Percentiles rank a stretch among this genome's conserved stretches.
Evolutionary conservation across 1,140 invertebrate genomes (phyloP).

Genomic region (Formica exsecta): DNA sequence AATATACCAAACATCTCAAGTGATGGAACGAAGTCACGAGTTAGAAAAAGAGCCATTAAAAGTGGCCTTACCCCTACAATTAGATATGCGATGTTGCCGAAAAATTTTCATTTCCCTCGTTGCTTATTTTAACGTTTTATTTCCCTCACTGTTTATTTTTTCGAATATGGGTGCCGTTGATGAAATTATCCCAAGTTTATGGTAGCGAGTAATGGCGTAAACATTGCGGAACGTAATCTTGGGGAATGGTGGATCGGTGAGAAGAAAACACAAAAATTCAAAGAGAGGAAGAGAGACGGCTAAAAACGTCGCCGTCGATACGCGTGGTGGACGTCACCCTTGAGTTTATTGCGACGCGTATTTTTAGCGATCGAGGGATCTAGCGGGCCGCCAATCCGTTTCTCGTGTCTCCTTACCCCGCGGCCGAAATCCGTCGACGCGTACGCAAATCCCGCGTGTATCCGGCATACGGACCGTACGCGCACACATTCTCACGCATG

Average conservation of each 20-base stretch:
- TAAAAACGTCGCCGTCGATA: constrained; percentile 72
- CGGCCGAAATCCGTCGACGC: constrained; percentile 24
- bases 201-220: not conserved
- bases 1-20: not conserved
- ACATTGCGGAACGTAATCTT: constrained; percentile 12
- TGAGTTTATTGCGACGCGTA: constrained; percentile 77
- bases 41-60: not conserved
- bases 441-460: constrained; percentile 1
- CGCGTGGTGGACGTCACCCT: constrained; percentile 75
- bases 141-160: not conserved
- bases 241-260: constrained; percentile 1
- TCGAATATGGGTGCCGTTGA: not conserved
- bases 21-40: not conserved
- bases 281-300: constrained; percentile 64
- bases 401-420: constrained; percentile 65
- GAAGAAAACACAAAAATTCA: constrained; percentile 50
- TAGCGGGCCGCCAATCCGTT: constrained; percentile 70
- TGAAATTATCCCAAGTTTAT: constrained; percentile 18
- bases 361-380: constrained; percentile 73
- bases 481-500: constrained; percentile 32
- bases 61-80: not conserved
- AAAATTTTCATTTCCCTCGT: not conserved
- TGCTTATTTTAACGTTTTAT: constrained; percentile 7
- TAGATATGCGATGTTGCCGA: not conserved
- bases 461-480: not conserved